Evolutionary conservation across 2,797 vertebrate species (phyloP), one percentile per base, ranked within the genome.

Genomic region (Schizopygopsis malacanthus): DNA sequence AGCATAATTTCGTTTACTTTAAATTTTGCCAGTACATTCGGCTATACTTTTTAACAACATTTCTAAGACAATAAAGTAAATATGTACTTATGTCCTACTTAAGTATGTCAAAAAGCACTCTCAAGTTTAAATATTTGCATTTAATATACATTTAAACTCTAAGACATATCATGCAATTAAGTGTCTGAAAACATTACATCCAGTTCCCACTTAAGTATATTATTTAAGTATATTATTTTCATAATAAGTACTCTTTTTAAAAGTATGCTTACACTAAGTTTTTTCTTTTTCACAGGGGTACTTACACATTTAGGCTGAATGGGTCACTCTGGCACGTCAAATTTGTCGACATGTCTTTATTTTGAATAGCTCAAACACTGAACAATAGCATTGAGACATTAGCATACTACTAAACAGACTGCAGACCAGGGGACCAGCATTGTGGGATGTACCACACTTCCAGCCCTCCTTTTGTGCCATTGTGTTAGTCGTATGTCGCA

Each of bases 401-500:
- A 33, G 22, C 13, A 52, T 10, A 47, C 2, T 22, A n/a, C 9
- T 28, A 73, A 88, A 71, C 12, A 56, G 25, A 79, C 50, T 6
- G 43, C 50, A 28, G 22, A 71, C 25, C 37, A 39, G 63, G n/a
- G 71, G 28, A 28, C 28, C 28, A 28, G 2, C 43, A 70, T 28
- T 39, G 52, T 77, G 69, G 22, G 56, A 50, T 43, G 78, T 16
- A 12, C 12, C 4, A 2, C 61, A 70, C 43, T 54, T 41, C 54
- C 22, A 76, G 41, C 11, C 25, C 43, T 86, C 65, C 56, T 65
- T 85, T 39, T 89, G 69, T 90, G 52, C 67, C 70, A 78, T 73
- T 73, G 70, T 78, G 78, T 71, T 15, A 63, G n/a, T 43, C 47
- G 82, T 20, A 9, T 86, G 86, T 88, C 80, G 33, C 43, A 79